Evolutionary conservation across 2,888 invertebrate species (phyloP).

Genomic region (Scrobipalpa costella): DNA sequence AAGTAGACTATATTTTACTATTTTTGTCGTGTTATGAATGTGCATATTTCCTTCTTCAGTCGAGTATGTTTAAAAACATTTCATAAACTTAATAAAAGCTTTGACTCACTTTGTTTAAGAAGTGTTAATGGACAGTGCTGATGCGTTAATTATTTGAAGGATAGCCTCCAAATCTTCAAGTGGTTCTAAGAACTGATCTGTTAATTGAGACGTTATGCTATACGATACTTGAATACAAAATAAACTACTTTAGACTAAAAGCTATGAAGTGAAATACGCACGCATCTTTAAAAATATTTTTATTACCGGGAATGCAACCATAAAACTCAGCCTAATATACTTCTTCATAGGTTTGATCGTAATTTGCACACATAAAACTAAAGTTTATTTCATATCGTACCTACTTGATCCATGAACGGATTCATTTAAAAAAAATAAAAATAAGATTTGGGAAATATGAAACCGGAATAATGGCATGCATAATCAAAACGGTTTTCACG

Average conservation of each 20-base stretch:
- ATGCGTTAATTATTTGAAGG: slow-evolving; percentile 5
- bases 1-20: too few species aligned
- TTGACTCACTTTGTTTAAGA: neutral
- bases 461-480: neutral
- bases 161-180: slow-evolving; percentile 9
- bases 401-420: neutral
- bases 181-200: slow-evolving; percentile 19
- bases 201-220: slow-evolving; percentile 15
- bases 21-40: too few species aligned
- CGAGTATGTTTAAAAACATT: too few species aligned
- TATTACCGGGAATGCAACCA: slow-evolving; percentile 37
- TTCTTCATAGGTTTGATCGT: slow-evolving; percentile 48
- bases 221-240: neutral
- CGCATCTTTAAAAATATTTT: slow-evolving; percentile 40
- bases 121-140: neutral
- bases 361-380: slow-evolving; percentile 53
- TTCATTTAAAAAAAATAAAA: neutral
- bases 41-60: too few species aligned
- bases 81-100: neutral
- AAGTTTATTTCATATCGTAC: neutral
- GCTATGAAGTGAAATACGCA: slow-evolving; percentile 30
- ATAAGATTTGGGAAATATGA: neutral
- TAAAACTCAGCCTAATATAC: slow-evolving; percentile 63
- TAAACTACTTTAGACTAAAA: neutral
- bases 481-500: too few species aligned